Evolutionary conservation across 1,140 invertebrate species (phyloP), one percentile per base, ranked within the genome.

Genomic region (Drosophila ambigua): DNA sequence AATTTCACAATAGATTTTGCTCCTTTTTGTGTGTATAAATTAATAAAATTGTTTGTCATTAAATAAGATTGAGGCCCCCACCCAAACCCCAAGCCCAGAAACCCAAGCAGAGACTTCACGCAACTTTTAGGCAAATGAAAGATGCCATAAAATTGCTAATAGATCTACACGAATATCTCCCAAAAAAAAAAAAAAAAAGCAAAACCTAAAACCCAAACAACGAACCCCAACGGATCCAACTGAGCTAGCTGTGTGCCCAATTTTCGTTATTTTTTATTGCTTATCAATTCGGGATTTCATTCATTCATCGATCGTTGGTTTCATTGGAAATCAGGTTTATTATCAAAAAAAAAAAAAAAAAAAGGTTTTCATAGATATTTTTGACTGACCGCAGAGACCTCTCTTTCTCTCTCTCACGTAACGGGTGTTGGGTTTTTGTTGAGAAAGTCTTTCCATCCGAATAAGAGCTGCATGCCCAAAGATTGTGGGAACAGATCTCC

Each of bases 111-210:
- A 59, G 48, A 60, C 60, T 83, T 84, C 65, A 79, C 62, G 80
- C 76, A 83, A 83, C 76, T 83, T 39, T 39, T 77, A 84, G 76
- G 77, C 81, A 77, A 85, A 80, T 80, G 81, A 78, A 82, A 87
- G 69, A 87, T 57, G 55, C 65, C 82, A 75, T 87, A 75, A 85
- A 85, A 85, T 78, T 72, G 74, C 81, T 85, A 87, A 85, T 77
- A 81, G 72, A 62, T 43, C 20, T 35, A 4, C 31, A 35, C 31
- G 9, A 35, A 35, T 35, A 35, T 39, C 35, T 39, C 11, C 35
- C 4, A 4, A 11, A 35, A 35, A 35, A 16, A 16, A 35, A 16
- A 16, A 16, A 16, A 11, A 11, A 35, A 35, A 35, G 9, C 9
- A 9, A 11, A 35, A 11, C 31, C 31, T 9, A 35, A 35, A 35